Percentiles rank a stretch among this genome's conserved stretches.
These are phyloP conservation scores for Poeciliopsis occidentalis DNA, from an alignment of 2,113 vertebrate species.

Conservation along the genomic window DNA sequence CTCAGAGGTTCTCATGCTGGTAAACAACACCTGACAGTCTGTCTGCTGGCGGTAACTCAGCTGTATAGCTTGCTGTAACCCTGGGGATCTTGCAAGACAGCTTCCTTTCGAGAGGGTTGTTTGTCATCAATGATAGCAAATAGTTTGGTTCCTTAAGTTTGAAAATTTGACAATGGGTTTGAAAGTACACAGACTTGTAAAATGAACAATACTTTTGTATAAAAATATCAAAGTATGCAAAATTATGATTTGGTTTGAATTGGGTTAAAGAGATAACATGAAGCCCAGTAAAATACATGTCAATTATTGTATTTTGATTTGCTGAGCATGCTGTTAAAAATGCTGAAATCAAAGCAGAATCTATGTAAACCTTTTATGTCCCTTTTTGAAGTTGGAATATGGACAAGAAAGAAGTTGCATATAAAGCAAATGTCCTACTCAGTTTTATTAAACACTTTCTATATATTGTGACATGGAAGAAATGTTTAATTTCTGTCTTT, in stretches of 20 bases:
- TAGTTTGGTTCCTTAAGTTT: background rate
- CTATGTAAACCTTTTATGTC: too few relatives aligned
- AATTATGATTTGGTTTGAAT: too few relatives aligned
- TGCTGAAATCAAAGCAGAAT: background rate
- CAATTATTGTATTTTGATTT: background rate
- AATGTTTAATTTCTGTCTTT: background rate
- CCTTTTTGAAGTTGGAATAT: background rate
- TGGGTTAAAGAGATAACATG: too few relatives aligned
- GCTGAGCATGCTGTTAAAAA: background rate
- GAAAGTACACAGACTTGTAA: background rate
- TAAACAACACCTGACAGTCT: slow-evolving; percentile 39
- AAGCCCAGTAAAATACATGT: background rate
- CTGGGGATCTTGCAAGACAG: slow-evolving; percentile 42
- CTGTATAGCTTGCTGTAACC: slow-evolving; percentile 26
- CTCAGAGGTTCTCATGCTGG: slow-evolving; percentile 32
- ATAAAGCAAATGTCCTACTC: background rate
- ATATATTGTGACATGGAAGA: background rate
- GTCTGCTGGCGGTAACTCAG: slow-evolving; percentile 19
- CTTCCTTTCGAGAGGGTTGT: background rate
- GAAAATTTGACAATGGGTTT: background rate
- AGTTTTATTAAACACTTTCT: background rate
- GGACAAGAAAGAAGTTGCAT: background rate
- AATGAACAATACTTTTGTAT: background rate
- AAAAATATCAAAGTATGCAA: too few relatives aligned
- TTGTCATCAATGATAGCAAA: slow-evolving; percentile 5